These are phyloP conservation scores for Xenops minutus DNA, from an alignment of 2,797 vertebrate genomes.

Conservation along the genomic window DNA sequence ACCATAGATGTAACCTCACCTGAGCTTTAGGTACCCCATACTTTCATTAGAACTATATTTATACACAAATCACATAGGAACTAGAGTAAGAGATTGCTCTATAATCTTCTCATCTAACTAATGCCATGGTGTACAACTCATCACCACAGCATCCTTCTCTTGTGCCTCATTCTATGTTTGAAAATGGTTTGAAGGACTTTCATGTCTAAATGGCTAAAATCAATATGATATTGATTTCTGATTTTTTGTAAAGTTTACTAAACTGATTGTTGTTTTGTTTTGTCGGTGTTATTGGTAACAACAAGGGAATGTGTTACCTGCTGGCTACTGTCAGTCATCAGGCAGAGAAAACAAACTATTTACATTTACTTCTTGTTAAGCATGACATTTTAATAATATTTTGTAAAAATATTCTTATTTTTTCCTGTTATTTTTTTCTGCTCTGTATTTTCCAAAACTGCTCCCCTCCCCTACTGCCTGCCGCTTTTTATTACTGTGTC, in stretches of 20 bases:
- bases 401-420: not conserved
- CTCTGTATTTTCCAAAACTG: not conserved
- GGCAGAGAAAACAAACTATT: not conserved
- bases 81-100: not conserved
- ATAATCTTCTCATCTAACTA: not conserved
- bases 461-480: too few relatives aligned
- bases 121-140: not conserved
- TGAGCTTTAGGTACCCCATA: not conserved
- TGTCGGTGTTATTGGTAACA: not conserved
- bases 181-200: conserved; percentile 15
- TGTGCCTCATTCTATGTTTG: not conserved
- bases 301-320: not conserved
- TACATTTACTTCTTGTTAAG: not conserved
- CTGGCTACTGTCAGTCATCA: not conserved
- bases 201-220: not conserved
- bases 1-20: not conserved
- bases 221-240: conserved; percentile 10
- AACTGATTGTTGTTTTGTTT: not conserved
- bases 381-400: not conserved
- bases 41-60: not conserved
- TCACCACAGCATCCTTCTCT: not conserved
- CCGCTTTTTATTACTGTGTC: not conserved
- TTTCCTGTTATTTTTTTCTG: not conserved
- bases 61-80: not conserved
- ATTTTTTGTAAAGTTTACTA: not conserved